These are phyloP conservation scores for Tenrec ecaudatus DNA, from an alignment of 2,113 vertebrate genomes.

Conservation along the genomic window DNA sequence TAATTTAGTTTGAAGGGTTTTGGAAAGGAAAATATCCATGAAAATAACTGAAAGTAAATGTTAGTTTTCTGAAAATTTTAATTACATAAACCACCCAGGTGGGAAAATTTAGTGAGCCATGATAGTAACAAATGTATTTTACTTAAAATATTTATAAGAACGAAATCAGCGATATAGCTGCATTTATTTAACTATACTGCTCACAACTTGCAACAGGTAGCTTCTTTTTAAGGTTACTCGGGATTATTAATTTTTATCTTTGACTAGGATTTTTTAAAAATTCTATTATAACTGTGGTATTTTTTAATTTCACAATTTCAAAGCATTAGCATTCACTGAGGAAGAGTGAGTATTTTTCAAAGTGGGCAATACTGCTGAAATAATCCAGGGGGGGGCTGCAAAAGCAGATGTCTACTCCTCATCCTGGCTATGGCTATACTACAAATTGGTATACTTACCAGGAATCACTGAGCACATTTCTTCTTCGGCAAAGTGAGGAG, in stretches of 20 bases:
- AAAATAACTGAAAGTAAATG: slow-evolving; percentile 38
- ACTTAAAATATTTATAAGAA: not conserved
- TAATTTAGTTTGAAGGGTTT: not conserved
- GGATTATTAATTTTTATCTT: not conserved
- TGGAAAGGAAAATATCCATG: not conserved
- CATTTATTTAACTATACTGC: not conserved
- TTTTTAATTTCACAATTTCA: not conserved
- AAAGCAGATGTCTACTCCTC: no score
- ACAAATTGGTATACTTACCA: no score
- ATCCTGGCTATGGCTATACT: no score
- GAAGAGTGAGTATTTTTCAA: not conserved
- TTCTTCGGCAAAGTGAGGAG: no score
- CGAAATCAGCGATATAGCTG: not conserved
- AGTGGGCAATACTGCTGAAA: no score
- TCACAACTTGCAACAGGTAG: not conserved
- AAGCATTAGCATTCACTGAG: not conserved
- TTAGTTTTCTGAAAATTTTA: slow-evolving; percentile 41
- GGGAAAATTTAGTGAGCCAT: slow-evolving; percentile 1
- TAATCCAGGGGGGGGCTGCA: no score
- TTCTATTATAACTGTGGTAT: not conserved
- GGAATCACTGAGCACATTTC: no score
- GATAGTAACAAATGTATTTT: not conserved
- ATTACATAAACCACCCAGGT: not conserved
- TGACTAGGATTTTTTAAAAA: not conserved
- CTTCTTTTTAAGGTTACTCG: not conserved